phyloP scores from a whole-genome alignment of 2,113 vertebrate species.

The Climacteris rufus region DNA sequence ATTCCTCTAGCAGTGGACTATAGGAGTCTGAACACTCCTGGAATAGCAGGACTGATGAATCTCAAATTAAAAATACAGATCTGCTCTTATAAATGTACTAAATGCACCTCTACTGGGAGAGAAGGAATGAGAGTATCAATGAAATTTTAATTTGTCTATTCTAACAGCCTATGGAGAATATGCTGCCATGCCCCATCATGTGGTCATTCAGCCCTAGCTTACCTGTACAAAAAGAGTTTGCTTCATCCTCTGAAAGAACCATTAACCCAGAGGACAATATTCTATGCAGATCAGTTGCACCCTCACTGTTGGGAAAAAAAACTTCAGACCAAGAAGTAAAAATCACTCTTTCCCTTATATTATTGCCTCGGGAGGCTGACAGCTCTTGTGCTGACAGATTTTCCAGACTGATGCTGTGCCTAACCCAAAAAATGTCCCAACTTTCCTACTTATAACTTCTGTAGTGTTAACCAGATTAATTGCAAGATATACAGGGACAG shows the following conservation, averaged over 20 bases:
- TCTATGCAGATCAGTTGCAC: neutral
- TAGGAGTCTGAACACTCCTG: neutral
- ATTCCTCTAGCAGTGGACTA: neutral
- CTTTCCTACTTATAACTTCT: neutral
- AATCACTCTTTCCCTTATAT: neutral
- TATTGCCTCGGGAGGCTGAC: neutral
- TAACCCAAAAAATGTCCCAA: neutral
- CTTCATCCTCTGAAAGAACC: neutral
- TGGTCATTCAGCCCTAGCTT: neutral
- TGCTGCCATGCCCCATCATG: fast-evolving
- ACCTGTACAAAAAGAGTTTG: neutral
- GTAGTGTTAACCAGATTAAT: neutral
- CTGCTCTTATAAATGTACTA: neutral
- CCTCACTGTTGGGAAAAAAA: neutral
- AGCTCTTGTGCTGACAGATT: neutral
- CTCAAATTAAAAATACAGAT: neutral
- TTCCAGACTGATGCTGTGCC: neutral
- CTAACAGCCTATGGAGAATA: neutral
- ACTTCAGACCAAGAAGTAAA: neutral
- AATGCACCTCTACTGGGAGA: neutral
- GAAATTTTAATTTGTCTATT: neutral
- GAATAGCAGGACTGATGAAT: neutral
- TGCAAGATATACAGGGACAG: neutral
- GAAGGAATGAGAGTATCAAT: neutral
- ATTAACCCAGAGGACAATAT: neutral